A percentile compares a stretch with the other conserved stretches of the same genome.
Evolutionary conservation across 2,113 vertebrate species (phyloP).

Genomic region (Pitta sordida): DNA sequence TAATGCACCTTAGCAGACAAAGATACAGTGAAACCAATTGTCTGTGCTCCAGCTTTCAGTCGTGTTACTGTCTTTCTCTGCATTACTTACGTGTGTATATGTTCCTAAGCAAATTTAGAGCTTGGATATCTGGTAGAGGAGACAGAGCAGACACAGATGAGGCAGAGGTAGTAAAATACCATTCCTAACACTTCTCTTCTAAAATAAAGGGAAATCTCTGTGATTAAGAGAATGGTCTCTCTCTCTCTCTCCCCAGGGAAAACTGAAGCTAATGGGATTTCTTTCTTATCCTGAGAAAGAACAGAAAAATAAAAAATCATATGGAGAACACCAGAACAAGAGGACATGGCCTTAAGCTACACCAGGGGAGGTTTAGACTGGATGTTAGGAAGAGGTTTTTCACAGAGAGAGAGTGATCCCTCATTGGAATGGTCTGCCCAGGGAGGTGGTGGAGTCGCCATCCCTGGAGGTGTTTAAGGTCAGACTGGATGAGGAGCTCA

Average conservation of each 20-base stretch:
- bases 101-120: constrained; percentile 24
- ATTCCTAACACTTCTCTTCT: not conserved
- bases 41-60: constrained; percentile 3
- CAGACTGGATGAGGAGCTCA: too few relatives aligned
- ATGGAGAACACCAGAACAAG: too few relatives aligned
- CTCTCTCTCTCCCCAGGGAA: not conserved
- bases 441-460: too few relatives aligned
- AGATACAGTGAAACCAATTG: constrained; percentile 34
- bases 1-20: constrained; percentile 11
- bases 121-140: not conserved
- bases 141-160: not conserved
- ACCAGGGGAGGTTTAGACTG: too few relatives aligned
- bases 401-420: too few relatives aligned
- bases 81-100: not conserved
- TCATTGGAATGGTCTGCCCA: too few relatives aligned
- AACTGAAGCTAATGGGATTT: not conserved
- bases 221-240: not conserved
- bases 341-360: too few relatives aligned
- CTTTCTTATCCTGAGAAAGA: not conserved
- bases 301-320: not conserved
- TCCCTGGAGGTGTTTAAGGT: too few relatives aligned
- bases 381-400: too few relatives aligned
- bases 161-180: not conserved
- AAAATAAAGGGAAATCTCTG: not conserved
- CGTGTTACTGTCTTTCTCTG: not conserved